Base-by-base conservation (phyloP, 2,797 vertebrate genomes). In the Parauchenoglanis punctatus region DNA sequence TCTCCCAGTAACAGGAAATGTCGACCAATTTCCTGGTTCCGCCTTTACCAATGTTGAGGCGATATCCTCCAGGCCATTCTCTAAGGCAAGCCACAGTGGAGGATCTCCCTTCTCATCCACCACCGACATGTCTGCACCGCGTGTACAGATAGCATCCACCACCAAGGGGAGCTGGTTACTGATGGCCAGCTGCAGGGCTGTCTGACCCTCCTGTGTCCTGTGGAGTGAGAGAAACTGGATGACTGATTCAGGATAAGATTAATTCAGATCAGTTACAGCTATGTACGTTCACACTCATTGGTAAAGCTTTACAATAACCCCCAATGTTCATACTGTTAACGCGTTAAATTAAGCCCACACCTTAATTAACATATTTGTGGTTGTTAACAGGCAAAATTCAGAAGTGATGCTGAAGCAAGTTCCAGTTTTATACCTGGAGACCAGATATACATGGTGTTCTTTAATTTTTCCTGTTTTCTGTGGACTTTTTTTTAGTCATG, bases 81-180 rank as follows among this genome's bases (percentile, higher is more conserved):
- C 96, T 85, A 99, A 93, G 3, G 99, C 99, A 0, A 99, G 95
- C 99, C 99, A 99, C 46, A 99, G 91, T 0, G 99, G 98, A 81
- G 98, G 97, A 91, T 99, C 96, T 28, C 99, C 99, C 86, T 96
- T 97, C 88, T 99, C 98, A 59, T 99, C 96, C 0, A 96, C 96
- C 90, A 99, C 97, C 0, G 98, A 98, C 98, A 99, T 99, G 90
- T 99, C 99, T 0, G 98, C 98, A 89, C 99, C 99, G 81, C 99
- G 95, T 49, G 98, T 99, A 92, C 99, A 99, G 90, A 99, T 97
- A 20, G 99, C 99, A 80, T 99, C 99, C 20, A 99, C 98, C 83
- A 99, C 99, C 0, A 99, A 95, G 0, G 99, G 99, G 82, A 99
- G 96, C 94, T 99, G 97, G 93, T 99, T 98, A 90, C 95, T 97